phyloP scores from a whole-genome alignment of 2,888 invertebrate species.

The Incurvaria masculella region DNA sequence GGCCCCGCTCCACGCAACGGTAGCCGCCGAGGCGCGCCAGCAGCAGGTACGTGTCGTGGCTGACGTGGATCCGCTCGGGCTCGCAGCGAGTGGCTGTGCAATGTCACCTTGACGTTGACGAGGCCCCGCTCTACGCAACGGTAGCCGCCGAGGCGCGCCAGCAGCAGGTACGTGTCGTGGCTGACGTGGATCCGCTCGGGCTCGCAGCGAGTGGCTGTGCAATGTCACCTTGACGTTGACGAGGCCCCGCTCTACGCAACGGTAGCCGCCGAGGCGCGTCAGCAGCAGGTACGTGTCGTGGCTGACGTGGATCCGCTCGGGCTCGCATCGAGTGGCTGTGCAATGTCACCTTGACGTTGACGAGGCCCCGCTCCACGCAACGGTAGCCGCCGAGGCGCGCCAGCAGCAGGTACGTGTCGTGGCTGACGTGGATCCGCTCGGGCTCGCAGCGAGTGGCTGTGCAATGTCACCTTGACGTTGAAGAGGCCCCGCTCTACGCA shows the following conservation, averaged over 20 bases:
- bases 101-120: slow-evolving; percentile 74
- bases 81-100: too few relatives aligned
- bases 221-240: slow-evolving; percentile 76
- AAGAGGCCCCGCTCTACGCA: slow-evolving; percentile 71
- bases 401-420: slow-evolving; percentile 64
- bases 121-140: slow-evolving; percentile 69
- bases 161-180: slow-evolving; percentile 62
- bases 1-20: slow-evolving; percentile 67
- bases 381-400: slow-evolving; percentile 69
- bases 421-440: slow-evolving; percentile 72
- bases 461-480: slow-evolving; percentile 72
- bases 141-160: slow-evolving; percentile 70
- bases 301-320: slow-evolving; percentile 74
- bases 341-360: slow-evolving; percentile 77
- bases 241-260: slow-evolving; percentile 68
- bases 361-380: slow-evolving; percentile 69
- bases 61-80: slow-evolving; percentile 73
- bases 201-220: too few relatives aligned
- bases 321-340: too few relatives aligned
- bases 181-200: slow-evolving; percentile 76
- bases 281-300: slow-evolving; percentile 65
- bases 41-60: slow-evolving; percentile 64
- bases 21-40: slow-evolving; percentile 71
- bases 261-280: slow-evolving; percentile 68
- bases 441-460: slow-evolving; percentile 73